Evolutionary conservation across 2,888 invertebrate species (phyloP).

Genomic region (Chesias legatella): DNA sequence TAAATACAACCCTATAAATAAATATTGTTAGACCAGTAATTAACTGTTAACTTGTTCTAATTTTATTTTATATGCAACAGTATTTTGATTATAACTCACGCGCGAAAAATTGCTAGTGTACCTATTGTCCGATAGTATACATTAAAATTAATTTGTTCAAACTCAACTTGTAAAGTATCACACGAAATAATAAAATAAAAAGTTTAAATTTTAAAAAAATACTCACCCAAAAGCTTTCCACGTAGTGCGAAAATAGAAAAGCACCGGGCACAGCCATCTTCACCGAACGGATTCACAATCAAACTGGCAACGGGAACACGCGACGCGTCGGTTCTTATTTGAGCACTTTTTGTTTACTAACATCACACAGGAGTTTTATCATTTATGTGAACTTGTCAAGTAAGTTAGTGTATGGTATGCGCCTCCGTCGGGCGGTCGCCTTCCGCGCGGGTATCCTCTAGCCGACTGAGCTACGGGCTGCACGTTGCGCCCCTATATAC

Average conservation of each 20-base stretch:
- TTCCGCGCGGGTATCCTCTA: constrained; percentile 45
- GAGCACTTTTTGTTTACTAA: constrained; percentile 75
- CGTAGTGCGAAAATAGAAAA: constrained; percentile 67
- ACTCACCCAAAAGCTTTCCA: constrained; percentile 77
- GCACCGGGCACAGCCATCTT: constrained; percentile 72
- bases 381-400: constrained; percentile 29
- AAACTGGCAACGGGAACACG: constrained; percentile 57
- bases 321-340: constrained; percentile 61
- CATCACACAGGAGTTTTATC: constrained; percentile 63
- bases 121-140: no score
- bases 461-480: constrained; percentile 54
- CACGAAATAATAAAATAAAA: no score
- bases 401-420: constrained; percentile 13
- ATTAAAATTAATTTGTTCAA: no score
- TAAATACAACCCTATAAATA: constrained; percentile 8
- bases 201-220: no score
- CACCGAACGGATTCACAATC: constrained; percentile 52
- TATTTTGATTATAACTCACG: constrained; percentile 5
- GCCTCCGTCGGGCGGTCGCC: constrained; percentile 22
- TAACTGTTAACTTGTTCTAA: neutral
- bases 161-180: no score
- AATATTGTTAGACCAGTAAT: constrained; percentile 6
- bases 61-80: constrained; percentile 4
- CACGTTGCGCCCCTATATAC: constrained; percentile 69
- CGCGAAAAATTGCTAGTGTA: constrained; percentile 9